Evolutionary conservation across 92 coral and sea anemone genomes (phyloP).

Genomic region (Desmophyllum pertusum): DNA sequence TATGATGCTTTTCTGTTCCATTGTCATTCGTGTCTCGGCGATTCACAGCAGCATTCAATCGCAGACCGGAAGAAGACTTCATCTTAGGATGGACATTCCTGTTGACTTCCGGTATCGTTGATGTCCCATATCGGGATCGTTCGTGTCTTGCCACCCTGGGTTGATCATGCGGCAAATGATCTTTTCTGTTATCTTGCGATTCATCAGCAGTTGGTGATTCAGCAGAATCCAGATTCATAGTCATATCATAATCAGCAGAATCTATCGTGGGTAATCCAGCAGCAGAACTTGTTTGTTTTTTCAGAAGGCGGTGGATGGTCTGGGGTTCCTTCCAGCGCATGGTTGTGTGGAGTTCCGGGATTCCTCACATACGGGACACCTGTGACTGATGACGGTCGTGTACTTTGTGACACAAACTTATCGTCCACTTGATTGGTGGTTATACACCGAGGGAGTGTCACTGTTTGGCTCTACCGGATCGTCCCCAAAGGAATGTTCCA

Average conservation of each 20-base stretch:
- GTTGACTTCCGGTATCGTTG: background rate
- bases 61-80: background rate
- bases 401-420: background rate
- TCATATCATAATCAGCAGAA: background rate
- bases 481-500: background rate
- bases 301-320: background rate
- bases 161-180: background rate
- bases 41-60: slow-evolving; percentile 4
- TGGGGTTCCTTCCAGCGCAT: background rate
- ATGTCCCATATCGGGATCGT: background rate
- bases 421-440: no score
- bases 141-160: background rate
- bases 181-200: background rate
- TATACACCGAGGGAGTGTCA: no score
- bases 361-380: background rate
- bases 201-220: background rate
- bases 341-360: background rate
- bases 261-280: background rate
- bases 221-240: background rate
- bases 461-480: background rate
- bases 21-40: background rate
- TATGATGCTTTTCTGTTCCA: background rate
- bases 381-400: background rate
- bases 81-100: background rate
- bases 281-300: background rate